Conservation (phyloP, 2,797 vertebrate species). For the Pelochelys cantorii region DNA sequence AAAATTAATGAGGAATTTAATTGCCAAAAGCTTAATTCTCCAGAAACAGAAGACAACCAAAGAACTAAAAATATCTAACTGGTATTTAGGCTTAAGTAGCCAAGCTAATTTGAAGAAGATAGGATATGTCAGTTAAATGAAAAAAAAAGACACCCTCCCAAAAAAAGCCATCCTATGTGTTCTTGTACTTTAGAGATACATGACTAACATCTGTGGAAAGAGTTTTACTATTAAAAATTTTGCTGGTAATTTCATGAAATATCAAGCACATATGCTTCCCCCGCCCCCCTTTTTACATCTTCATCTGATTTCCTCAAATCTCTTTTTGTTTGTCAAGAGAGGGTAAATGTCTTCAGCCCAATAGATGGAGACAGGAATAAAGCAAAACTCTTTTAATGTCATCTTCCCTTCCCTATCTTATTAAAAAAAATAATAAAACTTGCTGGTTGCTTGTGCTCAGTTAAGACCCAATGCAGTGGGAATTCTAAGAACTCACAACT, state of each 20-base stretch:
- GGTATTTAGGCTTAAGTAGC: constrained; percentile 4
- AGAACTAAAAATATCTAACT: constrained; percentile 42
- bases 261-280: not conserved
- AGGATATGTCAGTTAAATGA: constrained; percentile 22
- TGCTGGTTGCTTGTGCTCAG: not conserved
- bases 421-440: not conserved
- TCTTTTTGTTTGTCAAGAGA: not conserved
- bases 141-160: not conserved
- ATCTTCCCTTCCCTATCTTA: not conserved
- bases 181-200: constrained; percentile 33
- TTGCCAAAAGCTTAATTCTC: constrained; percentile 28
- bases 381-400: constrained; percentile 13
- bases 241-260: not conserved
- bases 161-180: constrained; percentile 6
- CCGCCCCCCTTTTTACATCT: not conserved
- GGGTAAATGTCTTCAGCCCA: not conserved
- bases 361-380: constrained; percentile 25
- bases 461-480: not conserved
- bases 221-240: not conserved
- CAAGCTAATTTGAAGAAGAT: constrained; percentile 33
- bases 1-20: not conserved
- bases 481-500: not conserved
- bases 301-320: constrained; percentile 11
- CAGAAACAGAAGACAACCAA: constrained; percentile 25
- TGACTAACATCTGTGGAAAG: not conserved